Conservation (phyloP, 2,113 vertebrate species). For the Istiophorus platypterus region DNA sequence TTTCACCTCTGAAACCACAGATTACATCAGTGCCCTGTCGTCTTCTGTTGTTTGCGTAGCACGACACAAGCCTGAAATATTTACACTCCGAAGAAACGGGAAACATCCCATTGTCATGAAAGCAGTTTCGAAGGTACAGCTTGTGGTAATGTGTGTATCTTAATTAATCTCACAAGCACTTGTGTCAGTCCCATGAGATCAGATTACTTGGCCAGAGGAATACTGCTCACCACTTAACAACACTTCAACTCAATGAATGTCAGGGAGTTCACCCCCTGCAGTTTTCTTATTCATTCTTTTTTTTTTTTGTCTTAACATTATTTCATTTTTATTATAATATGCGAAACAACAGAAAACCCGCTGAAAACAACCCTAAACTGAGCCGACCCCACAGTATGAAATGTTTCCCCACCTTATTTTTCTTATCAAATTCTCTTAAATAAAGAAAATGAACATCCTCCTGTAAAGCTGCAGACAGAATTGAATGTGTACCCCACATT, state of each 20-base stretch:
- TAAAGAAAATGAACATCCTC: not conserved
- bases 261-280: not conserved
- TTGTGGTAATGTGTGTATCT: not conserved
- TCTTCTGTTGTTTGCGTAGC: not conserved
- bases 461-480: not conserved
- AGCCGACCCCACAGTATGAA: not conserved
- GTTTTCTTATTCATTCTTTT: not conserved
- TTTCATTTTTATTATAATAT: no score
- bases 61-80: conserved; percentile 3
- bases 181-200: not conserved
- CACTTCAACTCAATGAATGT: not conserved
- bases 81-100: conserved; percentile 1
- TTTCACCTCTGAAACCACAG: not conserved
- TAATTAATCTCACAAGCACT: conserved; percentile 7
- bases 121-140: not conserved
- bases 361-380: not conserved
- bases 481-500: not conserved
- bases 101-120: not conserved
- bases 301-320: no score
- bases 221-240: not conserved
- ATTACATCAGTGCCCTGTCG: not conserved
- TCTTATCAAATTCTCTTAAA: not conserved
- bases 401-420: not conserved
- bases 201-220: not conserved
- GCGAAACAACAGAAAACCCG: not conserved